Evolutionary conservation across 1,140 invertebrate genomes (phyloP), one percentile per base, ranked within the genome.

Genomic region (Dendrolimus punctatus): DNA sequence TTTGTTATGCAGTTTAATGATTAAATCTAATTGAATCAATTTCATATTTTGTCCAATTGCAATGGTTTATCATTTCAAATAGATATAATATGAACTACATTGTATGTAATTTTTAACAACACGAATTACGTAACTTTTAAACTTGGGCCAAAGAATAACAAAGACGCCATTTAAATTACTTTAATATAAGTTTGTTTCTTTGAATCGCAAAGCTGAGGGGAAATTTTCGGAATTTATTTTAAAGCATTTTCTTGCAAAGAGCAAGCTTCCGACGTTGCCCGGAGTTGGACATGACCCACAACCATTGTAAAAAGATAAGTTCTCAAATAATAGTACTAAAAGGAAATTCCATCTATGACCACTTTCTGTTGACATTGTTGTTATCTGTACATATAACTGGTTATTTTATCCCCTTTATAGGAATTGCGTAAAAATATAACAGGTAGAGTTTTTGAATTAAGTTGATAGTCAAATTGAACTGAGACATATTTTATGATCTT

Each of bases 201-300:
- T 64, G 67, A 76, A 75, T 76, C 59, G 58, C 62, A 64, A 71
- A 62, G 66, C 68, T 71, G 62, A 71, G 63, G 65, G 70, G 63
- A 64, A 70, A 77, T 78, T 76, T 80, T 76, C 63, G 76, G 74
- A 82, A 80, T 85, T 73, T 70, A 64, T 73, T 74, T 70, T 71
- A 72, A 77, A 80, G 64, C 64, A 66, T n/a, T 75, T 75, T 71
- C 67, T 71, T 74, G 71, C 47, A 62, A 73, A 76, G 54, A 49
- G 59, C 65, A 76, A 55, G 68, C 69, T 76, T 73, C 68, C 70
- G 65, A 74, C 73, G 68, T 68, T 57, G 60, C 52, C 55, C 51
- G 56, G 65, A 72, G 64, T 59, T 64, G 64, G 64, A 64, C 64
- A 58, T 55, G 48, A 23, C 23, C 43, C 48, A 55, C 57, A 58